Base-by-base conservation (phyloP, 2,888 invertebrate species). In the Acronicta alni region DNA sequence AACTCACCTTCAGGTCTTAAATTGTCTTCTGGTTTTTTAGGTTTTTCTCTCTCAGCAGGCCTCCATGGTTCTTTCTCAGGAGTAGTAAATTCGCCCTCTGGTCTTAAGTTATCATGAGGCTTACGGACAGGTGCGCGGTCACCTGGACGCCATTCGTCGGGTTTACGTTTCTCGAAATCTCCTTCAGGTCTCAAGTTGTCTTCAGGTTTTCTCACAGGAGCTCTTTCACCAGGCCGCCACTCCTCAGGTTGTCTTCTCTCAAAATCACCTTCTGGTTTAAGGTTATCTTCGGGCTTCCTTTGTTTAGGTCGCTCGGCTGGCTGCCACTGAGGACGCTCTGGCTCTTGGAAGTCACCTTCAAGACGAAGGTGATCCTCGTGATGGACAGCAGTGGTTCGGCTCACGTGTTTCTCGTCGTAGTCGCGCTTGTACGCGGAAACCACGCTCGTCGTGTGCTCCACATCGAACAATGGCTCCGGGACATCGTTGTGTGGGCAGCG, bases 401-500 rank as follows among this genome's bases (percentile, higher is more conserved):
- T 95, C 66, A 95, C 95, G 76, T 95, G 95, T 78, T 96, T 96
- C 84, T 95, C 95, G 81, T 96, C 95, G 89, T 95, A 96, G 82
- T 96, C 96, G 77, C 95, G 94, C 75, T 93, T 93, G 87, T 96
- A 96, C 45, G 96, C 96, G 76, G 95, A 95, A 61, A 95, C 95
- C 88, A 95, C 92, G 86, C 89, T 92, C 81, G 89, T 92, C 84
- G 91, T 93, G 86, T 93, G 93, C 89, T 89, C 93, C 91, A 94
- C 94, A 91, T 93, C 94, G 90, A 94, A 94, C 91, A 94, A 93
- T 91, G 94, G 94, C 92, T 94, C 94, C 87, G 93, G 94, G 91
- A 95, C 93, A 88, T 95, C 95, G 83, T 95, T 96, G 91, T 97
- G 97, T 75, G 97, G 96, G 91, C 98, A 98, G 82, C 97, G 96